phyloP scores from a whole-genome alignment of 2,888 invertebrate species.

The Lordiphosa andalusiaca region DNA sequence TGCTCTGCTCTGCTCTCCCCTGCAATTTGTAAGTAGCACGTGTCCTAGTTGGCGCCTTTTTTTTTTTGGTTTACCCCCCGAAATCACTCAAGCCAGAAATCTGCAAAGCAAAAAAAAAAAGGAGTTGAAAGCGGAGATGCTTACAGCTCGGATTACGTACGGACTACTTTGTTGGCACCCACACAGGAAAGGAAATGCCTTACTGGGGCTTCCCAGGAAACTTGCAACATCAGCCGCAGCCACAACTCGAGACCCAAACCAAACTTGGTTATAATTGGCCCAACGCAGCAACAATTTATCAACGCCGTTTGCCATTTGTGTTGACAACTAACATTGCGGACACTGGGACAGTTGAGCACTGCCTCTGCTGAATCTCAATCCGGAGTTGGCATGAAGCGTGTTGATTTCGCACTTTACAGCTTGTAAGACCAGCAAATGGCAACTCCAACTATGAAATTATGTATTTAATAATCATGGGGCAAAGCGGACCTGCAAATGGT shows the following conservation, averaged over 20 bases:
- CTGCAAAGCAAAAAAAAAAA: not conserved
- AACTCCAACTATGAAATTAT: slow-evolving; percentile 71
- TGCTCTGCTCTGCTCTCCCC: slow-evolving; percentile 3
- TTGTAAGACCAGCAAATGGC: slow-evolving; percentile 65
- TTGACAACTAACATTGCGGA: slow-evolving; percentile 70
- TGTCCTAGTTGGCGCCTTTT: slow-evolving; percentile 76
- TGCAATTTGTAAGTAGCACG: slow-evolving; percentile 72
- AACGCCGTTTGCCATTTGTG: slow-evolving; percentile 74
- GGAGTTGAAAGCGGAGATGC: slow-evolving; percentile 30
- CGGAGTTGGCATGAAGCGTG: slow-evolving; percentile 74
- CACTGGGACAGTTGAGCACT: slow-evolving; percentile 12
- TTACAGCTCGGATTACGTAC: slow-evolving; percentile 13
- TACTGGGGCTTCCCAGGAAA: slow-evolving; percentile 70
- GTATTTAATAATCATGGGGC: slow-evolving; percentile 70
- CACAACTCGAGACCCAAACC: slow-evolving; percentile 25
- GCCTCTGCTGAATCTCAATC: slow-evolving; percentile 22
- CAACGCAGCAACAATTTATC: slow-evolving; percentile 73
- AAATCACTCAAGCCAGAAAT: slow-evolving; percentile 22
- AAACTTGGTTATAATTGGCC: slow-evolving; percentile 76
- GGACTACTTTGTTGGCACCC: slow-evolving; percentile 26
- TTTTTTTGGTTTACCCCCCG: slow-evolving; percentile 19
- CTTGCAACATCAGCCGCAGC: slow-evolving; percentile 28
- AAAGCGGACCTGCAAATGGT: slow-evolving; percentile 51
- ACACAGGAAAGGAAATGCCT: slow-evolving; percentile 21
- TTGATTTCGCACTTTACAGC: slow-evolving; percentile 76